A percentile compares a stretch with the other conserved stretches of the same genome.
These are phyloP conservation scores for Tinamus major DNA, from an alignment of 2,797 vertebrate genomes.

Conservation along the genomic window DNA sequence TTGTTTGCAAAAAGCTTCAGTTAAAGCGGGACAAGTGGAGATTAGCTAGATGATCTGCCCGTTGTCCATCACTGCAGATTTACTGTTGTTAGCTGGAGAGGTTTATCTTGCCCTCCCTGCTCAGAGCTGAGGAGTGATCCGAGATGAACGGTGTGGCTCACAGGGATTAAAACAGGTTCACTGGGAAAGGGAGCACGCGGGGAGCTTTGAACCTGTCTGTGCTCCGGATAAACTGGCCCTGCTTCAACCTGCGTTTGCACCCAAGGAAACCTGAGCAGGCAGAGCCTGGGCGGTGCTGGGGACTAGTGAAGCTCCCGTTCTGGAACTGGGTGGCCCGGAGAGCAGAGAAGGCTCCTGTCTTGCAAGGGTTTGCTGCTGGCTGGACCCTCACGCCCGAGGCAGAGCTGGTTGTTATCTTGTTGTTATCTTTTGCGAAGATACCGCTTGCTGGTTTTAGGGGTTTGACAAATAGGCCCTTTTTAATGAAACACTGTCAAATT, in stretches of 20 bases:
- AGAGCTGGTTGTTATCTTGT: background rate
- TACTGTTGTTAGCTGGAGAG: constrained; percentile 14
- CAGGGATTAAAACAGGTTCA: background rate
- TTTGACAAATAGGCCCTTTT: background rate
- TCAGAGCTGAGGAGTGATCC: background rate
- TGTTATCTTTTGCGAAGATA: background rate
- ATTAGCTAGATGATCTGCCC: constrained; percentile 53
- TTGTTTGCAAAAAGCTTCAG: constrained; percentile 30
- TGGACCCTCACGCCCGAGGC: background rate
- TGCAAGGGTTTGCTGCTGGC: background rate
- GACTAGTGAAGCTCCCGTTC: background rate
- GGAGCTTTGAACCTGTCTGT: background rate
- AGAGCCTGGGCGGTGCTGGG: background rate
- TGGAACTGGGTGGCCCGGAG: background rate
- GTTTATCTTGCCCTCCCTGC: constrained; percentile 39
- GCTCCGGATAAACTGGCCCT: background rate
- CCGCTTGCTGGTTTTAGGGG: background rate
- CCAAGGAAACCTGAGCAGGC: background rate
- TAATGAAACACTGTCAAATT: background rate
- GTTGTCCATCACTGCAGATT: constrained; percentile 24
- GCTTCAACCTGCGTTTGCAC: background rate
- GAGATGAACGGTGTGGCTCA: background rate
- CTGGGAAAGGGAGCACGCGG: background rate
- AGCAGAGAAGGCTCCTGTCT: background rate
- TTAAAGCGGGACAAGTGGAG: constrained; percentile 62